Evolutionary conservation across 2,888 invertebrate species (phyloP).

Genomic region (Amphimallon solstitiale): DNA sequence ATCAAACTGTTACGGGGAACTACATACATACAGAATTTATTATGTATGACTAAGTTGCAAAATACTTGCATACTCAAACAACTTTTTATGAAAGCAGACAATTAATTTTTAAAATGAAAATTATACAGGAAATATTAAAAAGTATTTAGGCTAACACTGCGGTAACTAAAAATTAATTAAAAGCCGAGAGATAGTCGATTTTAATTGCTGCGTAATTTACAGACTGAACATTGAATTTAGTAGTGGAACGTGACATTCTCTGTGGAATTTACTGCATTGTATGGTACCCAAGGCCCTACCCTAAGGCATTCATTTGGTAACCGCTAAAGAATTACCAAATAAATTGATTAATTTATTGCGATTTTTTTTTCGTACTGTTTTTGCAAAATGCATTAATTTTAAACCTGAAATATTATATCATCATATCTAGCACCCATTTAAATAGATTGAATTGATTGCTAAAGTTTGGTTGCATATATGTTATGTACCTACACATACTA

Average conservation of each 20-base stretch:
- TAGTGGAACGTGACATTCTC: slow-evolving; percentile 57
- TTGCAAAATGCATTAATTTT: background rate
- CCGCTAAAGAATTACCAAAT: slow-evolving; percentile 54
- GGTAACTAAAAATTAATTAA: slow-evolving; percentile 47
- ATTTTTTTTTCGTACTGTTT: slow-evolving; percentile 39
- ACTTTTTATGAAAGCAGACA: too few relatives aligned
- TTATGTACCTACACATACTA: too few relatives aligned
- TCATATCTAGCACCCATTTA: too few relatives aligned
- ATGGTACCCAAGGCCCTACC: slow-evolving; percentile 46
- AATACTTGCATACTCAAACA: too few relatives aligned
- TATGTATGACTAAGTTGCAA: too few relatives aligned
- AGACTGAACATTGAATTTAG: slow-evolving; percentile 59
- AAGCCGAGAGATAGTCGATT: slow-evolving; percentile 50
- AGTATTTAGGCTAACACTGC: background rate
- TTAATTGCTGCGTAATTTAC: slow-evolving; percentile 59
- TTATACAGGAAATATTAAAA: too few relatives aligned
- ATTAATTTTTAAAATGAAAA: too few relatives aligned
- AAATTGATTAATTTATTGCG: slow-evolving; percentile 52
- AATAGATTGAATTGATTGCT: too few relatives aligned
- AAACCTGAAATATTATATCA: too few relatives aligned
- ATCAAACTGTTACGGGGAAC: too few relatives aligned
- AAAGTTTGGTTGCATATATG: too few relatives aligned
- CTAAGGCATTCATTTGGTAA: slow-evolving; percentile 50
- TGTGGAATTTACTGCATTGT: slow-evolving; percentile 50
- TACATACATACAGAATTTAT: too few relatives aligned